Evolutionary conservation across 2,888 invertebrate species (phyloP).

Genomic region (Cabera pusaria): DNA sequence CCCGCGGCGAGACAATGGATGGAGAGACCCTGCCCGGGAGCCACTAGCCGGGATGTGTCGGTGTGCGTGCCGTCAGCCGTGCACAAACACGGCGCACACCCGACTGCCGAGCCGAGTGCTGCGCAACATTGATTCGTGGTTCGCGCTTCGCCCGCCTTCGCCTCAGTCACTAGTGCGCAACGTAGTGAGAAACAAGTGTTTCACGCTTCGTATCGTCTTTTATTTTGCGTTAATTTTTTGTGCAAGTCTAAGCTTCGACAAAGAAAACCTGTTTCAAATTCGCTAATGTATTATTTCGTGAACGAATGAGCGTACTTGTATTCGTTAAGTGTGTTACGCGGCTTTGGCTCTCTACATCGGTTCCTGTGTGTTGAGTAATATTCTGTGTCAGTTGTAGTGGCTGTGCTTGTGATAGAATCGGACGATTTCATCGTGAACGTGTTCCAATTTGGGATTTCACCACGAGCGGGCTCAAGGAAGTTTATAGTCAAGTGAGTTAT

Average conservation of each 20-base stretch:
- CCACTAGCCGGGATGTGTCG: conserved; percentile 27
- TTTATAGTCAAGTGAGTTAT: conserved; percentile 78
- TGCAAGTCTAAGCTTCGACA: conserved; percentile 51
- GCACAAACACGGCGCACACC: conserved; percentile 55
- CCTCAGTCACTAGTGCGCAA: conserved; percentile 81
- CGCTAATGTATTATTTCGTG: conserved; percentile 50
- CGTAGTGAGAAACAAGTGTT: conserved; percentile 73
- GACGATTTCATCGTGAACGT: conserved; percentile 77
- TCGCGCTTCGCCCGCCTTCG: conserved; percentile 59
- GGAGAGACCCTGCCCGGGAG: not conserved
- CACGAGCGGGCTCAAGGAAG: conserved; percentile 82
- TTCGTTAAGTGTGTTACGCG: conserved; percentile 52
- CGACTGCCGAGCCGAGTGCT: conserved; percentile 58
- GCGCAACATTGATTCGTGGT: conserved; percentile 79
- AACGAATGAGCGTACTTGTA: conserved; percentile 43
- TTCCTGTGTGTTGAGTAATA: conserved; percentile 78
- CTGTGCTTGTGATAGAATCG: conserved; percentile 77
- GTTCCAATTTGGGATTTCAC: conserved; percentile 80
- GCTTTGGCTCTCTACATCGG: conserved; percentile 59
- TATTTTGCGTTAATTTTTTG: conserved; percentile 69
- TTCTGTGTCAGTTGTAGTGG: conserved; percentile 78
- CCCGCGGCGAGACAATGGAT: conserved; percentile 52
- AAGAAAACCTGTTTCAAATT: conserved; percentile 64
- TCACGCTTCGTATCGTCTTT: conserved; percentile 52
- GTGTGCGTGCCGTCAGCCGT: conserved; percentile 41